Base-by-base conservation (phyloP, 2,113 vertebrate species). In the Columba livia region DNA sequence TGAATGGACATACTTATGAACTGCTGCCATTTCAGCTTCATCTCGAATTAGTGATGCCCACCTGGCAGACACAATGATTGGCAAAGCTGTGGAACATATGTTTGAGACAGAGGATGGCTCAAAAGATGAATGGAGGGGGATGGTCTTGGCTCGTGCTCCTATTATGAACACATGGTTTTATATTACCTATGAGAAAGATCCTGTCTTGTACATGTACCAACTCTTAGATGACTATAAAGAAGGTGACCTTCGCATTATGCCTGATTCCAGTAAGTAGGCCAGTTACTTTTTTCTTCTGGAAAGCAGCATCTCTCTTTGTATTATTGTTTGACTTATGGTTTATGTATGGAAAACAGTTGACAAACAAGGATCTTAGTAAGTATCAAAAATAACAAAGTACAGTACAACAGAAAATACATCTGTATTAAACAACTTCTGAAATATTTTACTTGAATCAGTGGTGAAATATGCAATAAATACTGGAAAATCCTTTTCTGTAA, bases 161-260 rank as follows among this genome's bases (percentile, higher is more conserved):
- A 99, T 99, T 95, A 99, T 99, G 99, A 99, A 99, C 98, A 99
- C 99, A 1, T 99, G 99, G 99, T 99, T 99, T 98, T 99, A 99
- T 98, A 99, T 99, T 94, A 99, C 99, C 71, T 99, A 99, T 0
- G 99, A 99, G 97, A 99, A 99, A 92, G 99, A 99, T 98, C 99
- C 99, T 0, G 99, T 99, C 73, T 98, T 99, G 84, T 99, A 99
- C 97, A 99, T 99, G 99, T 99, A 99, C 96, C 99, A 99, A 86
- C 98, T 99, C 78, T 97, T 99, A 97, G 99, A 99, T 42, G 99
- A 99, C 74, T 99, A 99, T 96, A 99, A 99, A 97, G 99, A 99
- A 95, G 99, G 99, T 88, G 99, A 99, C 97, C 98, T 99, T 82
- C 98, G 99, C 95, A 99, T 99, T 94, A 99, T 99, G 99, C 99